Base-by-base conservation (phyloP, 2,888 invertebrate species). In the Andrena haemorrhoa region DNA sequence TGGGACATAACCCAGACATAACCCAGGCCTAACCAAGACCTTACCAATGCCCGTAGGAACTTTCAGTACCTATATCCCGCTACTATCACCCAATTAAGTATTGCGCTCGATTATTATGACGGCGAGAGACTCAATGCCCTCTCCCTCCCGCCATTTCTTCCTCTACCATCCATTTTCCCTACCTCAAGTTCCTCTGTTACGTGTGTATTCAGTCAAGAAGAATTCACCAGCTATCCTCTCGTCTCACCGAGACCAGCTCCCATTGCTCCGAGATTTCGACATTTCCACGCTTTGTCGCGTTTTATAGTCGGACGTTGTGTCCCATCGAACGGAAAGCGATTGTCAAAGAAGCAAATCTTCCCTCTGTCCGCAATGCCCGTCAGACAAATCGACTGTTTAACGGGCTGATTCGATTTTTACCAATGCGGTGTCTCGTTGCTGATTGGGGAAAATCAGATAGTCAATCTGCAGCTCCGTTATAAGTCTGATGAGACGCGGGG, bases 61-160 rank as follows among this genome's bases (percentile, higher is more conserved):
- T 64, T 75, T 26, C 70, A 60, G 60, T 41, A n/a, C n/a, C n/a
- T n/a, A 71, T 63, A 71, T 70, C 47, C 51, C 63, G 51, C 60
- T 66, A 47, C 65, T 60, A 74, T 74, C 69, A 51, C 72, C 70
- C 63, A 75, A 71, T 75, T 75, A 63, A 75, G 8, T 8, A 16
- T 31, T 8, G 8, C 23, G 8, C 7, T 60, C 16, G 60, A 60
- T 29, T 26, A 29, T 16, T 12, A 31, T 8, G 53, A 41, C 1
- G 10, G n/a, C 51, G 41, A 64, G 53, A 64, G 23, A 53, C 41
- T 41, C 12, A 16, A 41, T 41, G 41, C 4, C 12, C 51, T 63
- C 26, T 58, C 12, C 2, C 23, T 16, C 33, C 2, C 58, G 16
- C 0, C 33, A 10, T n/a, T 35, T n/a, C n/a, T 56, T 56, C n/a